Percentiles rank a stretch among this genome's conserved stretches.
These are phyloP conservation scores for Drosophila watanabei DNA, from an alignment of 1,140 invertebrate species.

Conservation along the genomic window DNA sequence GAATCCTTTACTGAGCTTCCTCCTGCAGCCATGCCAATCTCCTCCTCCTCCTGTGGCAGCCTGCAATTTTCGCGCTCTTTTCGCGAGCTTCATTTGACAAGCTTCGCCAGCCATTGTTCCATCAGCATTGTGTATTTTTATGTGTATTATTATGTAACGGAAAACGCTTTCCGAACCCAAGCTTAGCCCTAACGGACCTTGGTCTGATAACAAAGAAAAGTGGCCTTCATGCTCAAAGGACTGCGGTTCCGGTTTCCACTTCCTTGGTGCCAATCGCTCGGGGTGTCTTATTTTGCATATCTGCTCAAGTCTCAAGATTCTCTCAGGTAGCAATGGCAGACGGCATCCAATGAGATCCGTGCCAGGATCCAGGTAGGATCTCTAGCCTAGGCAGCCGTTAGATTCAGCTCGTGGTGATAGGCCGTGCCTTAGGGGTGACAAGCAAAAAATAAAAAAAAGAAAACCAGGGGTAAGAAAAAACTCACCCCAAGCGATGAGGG, in stretches of 20 bases:
- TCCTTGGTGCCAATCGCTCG: slow-evolving; percentile 53
- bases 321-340: slow-evolving; percentile 62
- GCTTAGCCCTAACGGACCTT: slow-evolving; percentile 45
- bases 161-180: slow-evolving; percentile 21
- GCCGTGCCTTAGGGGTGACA: slow-evolving; percentile 48
- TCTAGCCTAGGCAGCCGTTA: slow-evolving; percentile 44
- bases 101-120: slow-evolving; percentile 32
- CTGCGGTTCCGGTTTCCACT: slow-evolving; percentile 42
- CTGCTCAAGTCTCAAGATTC: slow-evolving; percentile 10
- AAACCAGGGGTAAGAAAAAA: slow-evolving; percentile 29
- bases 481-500: slow-evolving; percentile 60
- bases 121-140: slow-evolving; percentile 27
- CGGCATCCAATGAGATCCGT: slow-evolving; percentile 60
- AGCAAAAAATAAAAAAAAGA: slow-evolving; percentile 7
- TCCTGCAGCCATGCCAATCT: slow-evolving; percentile 3
- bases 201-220: slow-evolving; percentile 40
- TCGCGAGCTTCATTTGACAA: slow-evolving; percentile 27
- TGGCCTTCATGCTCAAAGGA: slow-evolving; percentile 15
- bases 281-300: slow-evolving; percentile 42
- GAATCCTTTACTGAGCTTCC: slow-evolving; percentile 19
- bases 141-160: slow-evolving; percentile 34
- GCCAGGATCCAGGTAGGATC: slow-evolving; percentile 60
- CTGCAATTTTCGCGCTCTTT: slow-evolving; percentile 66
- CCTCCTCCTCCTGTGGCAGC: slow-evolving; percentile 13
- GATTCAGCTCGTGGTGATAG: slow-evolving; percentile 57